Base-by-base conservation (phyloP, 1,140 invertebrate genomes). In the Drosophila mauritiana region DNA sequence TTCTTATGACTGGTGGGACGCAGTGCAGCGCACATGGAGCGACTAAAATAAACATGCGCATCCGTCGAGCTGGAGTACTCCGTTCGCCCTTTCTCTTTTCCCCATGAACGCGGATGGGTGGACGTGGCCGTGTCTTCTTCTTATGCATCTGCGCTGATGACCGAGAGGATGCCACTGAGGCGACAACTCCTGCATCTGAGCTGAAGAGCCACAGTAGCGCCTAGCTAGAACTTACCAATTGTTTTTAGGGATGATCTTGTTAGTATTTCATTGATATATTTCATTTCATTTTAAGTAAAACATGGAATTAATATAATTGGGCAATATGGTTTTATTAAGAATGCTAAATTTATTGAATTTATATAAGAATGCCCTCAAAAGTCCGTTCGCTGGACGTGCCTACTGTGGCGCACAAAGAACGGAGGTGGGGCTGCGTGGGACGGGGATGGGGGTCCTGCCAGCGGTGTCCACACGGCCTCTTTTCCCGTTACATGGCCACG, bases 11-110 rank as follows among this genome's bases (percentile, higher is more conserved):
- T 70, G 64, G 70, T 76, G 70, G 56, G 75, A 73, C 64, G 55
- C 70, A 43, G 58, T 63, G 64, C 81, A 58, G 43, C 34, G 48
- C 53, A 69, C 27, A 54, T 48, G 51, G 49, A 72, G 76, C 58
- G 79, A 79, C 83, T 76, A 88, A 88, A 86, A 86, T 86, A 86
- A 86, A 86, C 83, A 86, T 48, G 53, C 52, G 79, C 83, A 86
- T 86, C 83, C 83, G 83, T 86, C 76, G 56, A 62, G 68, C 67
- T 59, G 49, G 49, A 75, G 53, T 31, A 15, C 45, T 12, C 15
- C 7, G 22, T 36, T 31, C 20, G 43, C 52, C 42, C 34, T 58
- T 2, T 37, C 57, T 17, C 48, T 17, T 51, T 34, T 45, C n/a
- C 25, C 31, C 15, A 8, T 20, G 42, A 17, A 43, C 20, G 15